A percentile compares a stretch with the other conserved stretches of the same genome.
phyloP scores from a whole-genome alignment of 2,888 invertebrate genomes.

The Taenaris catops region DNA sequence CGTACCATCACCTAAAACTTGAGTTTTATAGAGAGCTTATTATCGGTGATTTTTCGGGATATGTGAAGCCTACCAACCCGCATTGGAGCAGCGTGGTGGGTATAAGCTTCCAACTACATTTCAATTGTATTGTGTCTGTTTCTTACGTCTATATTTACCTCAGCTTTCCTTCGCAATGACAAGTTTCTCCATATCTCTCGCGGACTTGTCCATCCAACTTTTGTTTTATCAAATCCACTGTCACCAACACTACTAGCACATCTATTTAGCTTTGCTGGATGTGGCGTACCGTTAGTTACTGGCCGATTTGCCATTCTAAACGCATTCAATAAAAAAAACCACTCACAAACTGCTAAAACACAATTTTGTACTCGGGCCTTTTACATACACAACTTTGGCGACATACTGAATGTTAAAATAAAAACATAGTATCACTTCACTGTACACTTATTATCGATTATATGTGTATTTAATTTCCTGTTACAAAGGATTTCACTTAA shows the following conservation, averaged over 20 bases:
- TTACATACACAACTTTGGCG: conserved; percentile 36
- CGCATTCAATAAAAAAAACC: conserved; percentile 31
- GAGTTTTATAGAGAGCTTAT: too few relatives aligned
- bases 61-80: too few relatives aligned
- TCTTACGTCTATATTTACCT: conserved; percentile 43
- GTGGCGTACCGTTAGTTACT: conserved; percentile 45
- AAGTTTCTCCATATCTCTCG: conserved; percentile 73
- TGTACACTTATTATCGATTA: too few relatives aligned
- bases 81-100: too few relatives aligned
- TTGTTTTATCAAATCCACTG: conserved; percentile 57
- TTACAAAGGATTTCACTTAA: too few relatives aligned
- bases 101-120: too few relatives aligned
- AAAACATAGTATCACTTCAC: conserved; percentile 15
- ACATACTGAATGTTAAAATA: conserved; percentile 7
- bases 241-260: conserved; percentile 69
- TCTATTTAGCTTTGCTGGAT: conserved; percentile 56
- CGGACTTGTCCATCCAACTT: conserved; percentile 71
- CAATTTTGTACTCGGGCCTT: conserved; percentile 31
- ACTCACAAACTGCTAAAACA: conserved; percentile 22
- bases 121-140: neutral
- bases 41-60: too few relatives aligned
- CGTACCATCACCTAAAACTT: too few relatives aligned
- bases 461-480: too few relatives aligned
- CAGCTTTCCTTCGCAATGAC: conserved; percentile 66
- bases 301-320: conserved; percentile 60